Evolutionary conservation across 30 jellyfish, hydroid and myxozoan genomes (phyloP), one percentile per base, ranked within the genome.

Genomic region (Chrysaora quinquecirrha): DNA sequence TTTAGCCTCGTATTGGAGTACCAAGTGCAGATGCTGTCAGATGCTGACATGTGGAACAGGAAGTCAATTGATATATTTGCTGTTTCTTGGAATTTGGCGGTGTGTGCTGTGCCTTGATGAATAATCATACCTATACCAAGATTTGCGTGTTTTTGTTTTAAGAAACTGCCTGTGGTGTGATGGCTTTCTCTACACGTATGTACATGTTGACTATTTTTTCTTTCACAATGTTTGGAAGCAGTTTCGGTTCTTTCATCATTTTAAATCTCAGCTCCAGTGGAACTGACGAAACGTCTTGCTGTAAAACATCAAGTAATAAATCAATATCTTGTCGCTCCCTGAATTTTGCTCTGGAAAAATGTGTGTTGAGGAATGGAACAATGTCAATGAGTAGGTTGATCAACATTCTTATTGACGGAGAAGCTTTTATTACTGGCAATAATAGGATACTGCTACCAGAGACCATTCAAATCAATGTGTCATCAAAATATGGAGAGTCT

Each of bases 351-450:
- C 68, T 52, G 7, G 6, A 20, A 16, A 19, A 52, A 52, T 52
- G 68, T 19, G 25, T 52, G 6, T 16, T 25, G 2, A 4, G 27
- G 19, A 52, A 52, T 2, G 14, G 11, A 38, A 38, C 54, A 38
- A 38, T 38, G 14, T 3, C 54, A 38, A 14, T 6, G 14, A 3
- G 9, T 52, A 20, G 25, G 12, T 3, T 4, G 19, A 19, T 20
- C 27, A 19, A 16, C 25, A 24, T 78, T 22, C 6, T 38, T 1
- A 46, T 78, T 46, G 89, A 78, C 16, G 75, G 46, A 9, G 64
- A 0, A 7, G 75, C 82, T 27, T 19, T 1, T 18, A 33, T 78
- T 9, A 48, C 48, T 25, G 66, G 80, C 10, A 21, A 30, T 18
- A 32, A 35, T 21, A 64, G 60, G 1, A 20, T 78, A 20, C 14